phyloP scores from a whole-genome alignment of 2,888 invertebrate genomes.

The Drosophila macrospina region DNA sequence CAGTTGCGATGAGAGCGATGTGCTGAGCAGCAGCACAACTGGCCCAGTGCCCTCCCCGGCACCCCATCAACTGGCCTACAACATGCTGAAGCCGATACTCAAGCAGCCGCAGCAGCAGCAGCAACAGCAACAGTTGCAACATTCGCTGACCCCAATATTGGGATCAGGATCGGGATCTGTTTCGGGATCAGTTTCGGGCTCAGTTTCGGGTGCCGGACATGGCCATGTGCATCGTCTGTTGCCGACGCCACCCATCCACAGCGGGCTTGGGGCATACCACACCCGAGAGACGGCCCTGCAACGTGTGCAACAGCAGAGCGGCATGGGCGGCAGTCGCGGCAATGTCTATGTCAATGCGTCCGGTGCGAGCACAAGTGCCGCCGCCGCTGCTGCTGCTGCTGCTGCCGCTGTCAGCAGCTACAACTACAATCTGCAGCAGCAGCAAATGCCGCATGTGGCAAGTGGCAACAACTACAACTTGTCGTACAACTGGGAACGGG shows the following conservation, averaged over 20 bases:
- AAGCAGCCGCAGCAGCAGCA: constrained; percentile 70
- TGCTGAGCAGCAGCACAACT: constrained; percentile 67
- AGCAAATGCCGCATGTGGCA: neutral
- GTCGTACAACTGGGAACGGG: constrained; percentile 10
- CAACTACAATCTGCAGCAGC: constrained; percentile 16
- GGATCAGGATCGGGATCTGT: neutral
- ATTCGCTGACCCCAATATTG: constrained; percentile 28
- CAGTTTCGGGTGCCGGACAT: no score
- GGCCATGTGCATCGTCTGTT: constrained; percentile 65
- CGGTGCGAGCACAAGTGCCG: constrained; percentile 1
- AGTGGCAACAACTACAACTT: constrained; percentile 13
- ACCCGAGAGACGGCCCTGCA: constrained; percentile 77
- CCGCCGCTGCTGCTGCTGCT: neutral
- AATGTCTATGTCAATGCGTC: constrained; percentile 42
- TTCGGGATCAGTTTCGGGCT: neutral
- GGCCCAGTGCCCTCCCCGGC: constrained; percentile 60
- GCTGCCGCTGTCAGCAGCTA: neutral
- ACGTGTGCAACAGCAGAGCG: constrained; percentile 81
- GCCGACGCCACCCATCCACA: constrained; percentile 74
- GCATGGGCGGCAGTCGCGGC: constrained; percentile 56
- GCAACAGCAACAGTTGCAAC: constrained; percentile 21
- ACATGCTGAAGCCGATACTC: constrained; percentile 75
- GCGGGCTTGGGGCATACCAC: constrained; percentile 71
- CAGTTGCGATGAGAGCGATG: constrained; percentile 83
- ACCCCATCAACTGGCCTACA: constrained; percentile 74